These are phyloP conservation scores for Anabas testudineus DNA, from an alignment of 2,797 vertebrate species.

Conservation along the genomic window DNA sequence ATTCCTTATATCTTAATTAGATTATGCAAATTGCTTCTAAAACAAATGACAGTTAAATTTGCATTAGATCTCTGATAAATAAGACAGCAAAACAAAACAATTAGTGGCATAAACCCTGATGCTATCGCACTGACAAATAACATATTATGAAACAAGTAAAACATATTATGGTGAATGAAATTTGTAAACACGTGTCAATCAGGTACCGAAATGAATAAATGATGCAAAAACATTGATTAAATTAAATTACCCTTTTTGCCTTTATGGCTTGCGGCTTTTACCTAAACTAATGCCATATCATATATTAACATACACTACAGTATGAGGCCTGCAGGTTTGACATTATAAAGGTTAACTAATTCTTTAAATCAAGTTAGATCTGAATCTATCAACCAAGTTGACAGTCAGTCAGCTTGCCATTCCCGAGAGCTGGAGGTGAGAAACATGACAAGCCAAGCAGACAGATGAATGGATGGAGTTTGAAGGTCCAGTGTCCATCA, in stretches of 20 bases:
- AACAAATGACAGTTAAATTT: slow-evolving; percentile 60
- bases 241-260: slow-evolving; percentile 50
- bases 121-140: slow-evolving; percentile 40
- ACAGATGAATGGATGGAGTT: slow-evolving; percentile 67
- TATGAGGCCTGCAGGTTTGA: slow-evolving; percentile 71
- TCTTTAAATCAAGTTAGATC: slow-evolving; percentile 82
- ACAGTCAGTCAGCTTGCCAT: slow-evolving; percentile 63
- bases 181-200: slow-evolving; percentile 66
- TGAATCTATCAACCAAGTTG: slow-evolving; percentile 75
- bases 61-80: slow-evolving; percentile 59
- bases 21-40: slow-evolving; percentile 62
- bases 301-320: slow-evolving; percentile 66
- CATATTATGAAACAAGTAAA: slow-evolving; percentile 8
- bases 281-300: slow-evolving; percentile 63
- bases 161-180: slow-evolving; percentile 42
- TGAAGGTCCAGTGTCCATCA: slow-evolving; percentile 79
- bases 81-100: slow-evolving; percentile 57
- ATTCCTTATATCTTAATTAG: slow-evolving; percentile 61
- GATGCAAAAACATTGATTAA: slow-evolving; percentile 53
- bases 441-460: slow-evolving; percentile 69
- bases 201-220: slow-evolving; percentile 48
- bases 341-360: slow-evolving; percentile 87
- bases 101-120: slow-evolving; percentile 50
- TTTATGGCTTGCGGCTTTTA: slow-evolving; percentile 60
- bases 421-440: slow-evolving; percentile 66